Base-by-base conservation (phyloP, 2,888 invertebrate species). In the Linnaemya vulpina region DNA sequence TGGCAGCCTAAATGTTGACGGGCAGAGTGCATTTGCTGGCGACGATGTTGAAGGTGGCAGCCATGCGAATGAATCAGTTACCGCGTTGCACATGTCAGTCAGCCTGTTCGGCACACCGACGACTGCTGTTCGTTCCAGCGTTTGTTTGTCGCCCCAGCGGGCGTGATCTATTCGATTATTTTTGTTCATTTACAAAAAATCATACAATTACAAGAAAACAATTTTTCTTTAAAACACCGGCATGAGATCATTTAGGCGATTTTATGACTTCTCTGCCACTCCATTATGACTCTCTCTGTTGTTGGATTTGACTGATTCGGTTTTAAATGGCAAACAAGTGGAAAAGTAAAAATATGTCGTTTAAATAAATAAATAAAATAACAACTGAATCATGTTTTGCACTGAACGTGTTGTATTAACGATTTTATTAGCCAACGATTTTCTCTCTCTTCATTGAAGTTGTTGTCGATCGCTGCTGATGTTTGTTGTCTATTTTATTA, bases 331-430 rank as follows among this genome's bases (percentile, higher is more conserved):
- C 38, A 63, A 75, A 53, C 17, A n/a, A 25, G 30, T 53, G 20
- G 25, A 73, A 53, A 46, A n/a, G 30, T 65, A 7, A 35, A n/a
- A 67, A 22, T 46, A 30, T 15, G 35, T 3, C 38, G 17, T 40
- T 17, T 30, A 30, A 30, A 43, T 49, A 63, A 79, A 78, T 30
- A 9, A 55, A 35, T 53, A 17, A 43, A 67, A 65, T 17, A 15
- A 55, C 53, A 65, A 38, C 20, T 22, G 49, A 35, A 71, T 0
- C 53, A 81, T 81, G 68, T 70, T n/a, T 75, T 85, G 20, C 63
- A 51, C 53, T 78, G 75, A 82, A 78, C 85, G 85, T 78, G 82
- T 82, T 71, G 62, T 40, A 63, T 75, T 75, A 75, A 85, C 78
- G 65, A 65, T 85, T 85, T 63, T 82, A 84, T 84, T 81, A 81